A percentile compares a stretch with the other conserved stretches of the same genome.
Evolutionary conservation across 2,113 vertebrate genomes (phyloP).

Genomic region (Brachionichthys hirsutus): DNA sequence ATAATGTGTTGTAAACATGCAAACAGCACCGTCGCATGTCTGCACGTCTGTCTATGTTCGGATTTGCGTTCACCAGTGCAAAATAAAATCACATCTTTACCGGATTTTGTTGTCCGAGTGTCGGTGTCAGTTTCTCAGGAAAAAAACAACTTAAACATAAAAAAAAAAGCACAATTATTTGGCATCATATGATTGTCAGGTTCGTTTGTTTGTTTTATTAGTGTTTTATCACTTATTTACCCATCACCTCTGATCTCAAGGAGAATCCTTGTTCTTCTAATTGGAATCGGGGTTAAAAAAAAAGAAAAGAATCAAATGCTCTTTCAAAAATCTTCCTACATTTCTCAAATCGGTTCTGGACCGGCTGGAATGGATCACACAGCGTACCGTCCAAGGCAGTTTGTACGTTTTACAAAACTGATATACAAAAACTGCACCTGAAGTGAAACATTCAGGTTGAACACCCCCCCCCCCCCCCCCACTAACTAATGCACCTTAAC

Average conservation of each 20-base stretch:
- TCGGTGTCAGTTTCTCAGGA: constrained; percentile 1
- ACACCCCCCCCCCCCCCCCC: neutral
- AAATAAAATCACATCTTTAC: constrained; percentile 21
- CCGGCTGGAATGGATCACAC: constrained; percentile 11
- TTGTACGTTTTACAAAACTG: constrained; percentile 34
- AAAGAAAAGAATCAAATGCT: neutral
- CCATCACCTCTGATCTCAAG: neutral
- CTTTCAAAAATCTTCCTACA: neutral
- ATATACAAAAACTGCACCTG: constrained; percentile 46
- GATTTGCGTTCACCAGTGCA: constrained; percentile 23
- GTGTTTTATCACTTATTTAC: neutral
- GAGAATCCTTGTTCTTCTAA: neutral
- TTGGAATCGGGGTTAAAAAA: neutral
- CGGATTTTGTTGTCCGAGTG: neutral
- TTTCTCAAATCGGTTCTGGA: neutral
- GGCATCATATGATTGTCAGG: constrained; percentile 66
- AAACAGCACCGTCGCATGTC: constrained; percentile 20
- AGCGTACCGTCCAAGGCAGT: constrained; percentile 42
- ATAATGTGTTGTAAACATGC: constrained; percentile 32
- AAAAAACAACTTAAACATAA: neutral
- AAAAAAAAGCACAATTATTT: constrained; percentile 20
- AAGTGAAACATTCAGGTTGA: constrained; percentile 46
- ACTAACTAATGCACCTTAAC: constrained; percentile 6
- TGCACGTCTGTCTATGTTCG: constrained; percentile 18
- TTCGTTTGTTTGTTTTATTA: neutral